These are phyloP conservation scores for Cheilosia grossa DNA, from an alignment of 2,888 invertebrate species.

Conservation along the genomic window DNA sequence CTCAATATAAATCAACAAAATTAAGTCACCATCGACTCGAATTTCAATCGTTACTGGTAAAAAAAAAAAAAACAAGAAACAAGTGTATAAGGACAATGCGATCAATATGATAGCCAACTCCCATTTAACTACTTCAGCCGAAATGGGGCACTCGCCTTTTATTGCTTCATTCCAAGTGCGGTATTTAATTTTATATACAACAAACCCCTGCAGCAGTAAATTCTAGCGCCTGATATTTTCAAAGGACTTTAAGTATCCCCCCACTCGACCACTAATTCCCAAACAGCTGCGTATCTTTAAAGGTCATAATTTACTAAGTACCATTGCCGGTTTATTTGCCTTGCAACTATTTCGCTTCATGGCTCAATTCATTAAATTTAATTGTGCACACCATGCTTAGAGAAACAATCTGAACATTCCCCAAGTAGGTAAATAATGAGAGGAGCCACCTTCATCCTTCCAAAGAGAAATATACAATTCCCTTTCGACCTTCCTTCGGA, in stretches of 20 bases:
- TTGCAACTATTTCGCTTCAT: constrained; percentile 24
- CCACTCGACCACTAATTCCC: neutral
- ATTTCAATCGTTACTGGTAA: no score
- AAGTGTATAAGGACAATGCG: no score
- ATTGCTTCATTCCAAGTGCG: no score
- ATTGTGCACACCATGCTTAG: constrained; percentile 43
- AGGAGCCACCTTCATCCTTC: neutral
- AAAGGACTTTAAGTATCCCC: neutral
- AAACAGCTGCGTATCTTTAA: neutral
- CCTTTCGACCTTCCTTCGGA: constrained; percentile 10
- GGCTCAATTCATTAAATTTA: constrained; percentile 48
- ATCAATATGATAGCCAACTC: no score
- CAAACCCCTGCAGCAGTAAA: no score
- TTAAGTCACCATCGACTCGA: no score
- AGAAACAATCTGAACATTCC: constrained; percentile 27
- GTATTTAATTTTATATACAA: no score
- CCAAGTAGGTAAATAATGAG: constrained; percentile 35
- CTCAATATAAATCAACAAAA: no score
- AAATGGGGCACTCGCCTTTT: no score
- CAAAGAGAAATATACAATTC: constrained; percentile 30
- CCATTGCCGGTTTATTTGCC: constrained; percentile 18
- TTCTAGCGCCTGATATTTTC: no score
- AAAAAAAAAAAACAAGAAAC: no score
- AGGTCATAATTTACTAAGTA: constrained; percentile 15
- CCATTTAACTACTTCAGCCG: no score